A percentile compares a stretch with the other conserved stretches of the same genome.
phyloP scores from a whole-genome alignment of 2,113 vertebrate species.

The Silurus asotus region DNA sequence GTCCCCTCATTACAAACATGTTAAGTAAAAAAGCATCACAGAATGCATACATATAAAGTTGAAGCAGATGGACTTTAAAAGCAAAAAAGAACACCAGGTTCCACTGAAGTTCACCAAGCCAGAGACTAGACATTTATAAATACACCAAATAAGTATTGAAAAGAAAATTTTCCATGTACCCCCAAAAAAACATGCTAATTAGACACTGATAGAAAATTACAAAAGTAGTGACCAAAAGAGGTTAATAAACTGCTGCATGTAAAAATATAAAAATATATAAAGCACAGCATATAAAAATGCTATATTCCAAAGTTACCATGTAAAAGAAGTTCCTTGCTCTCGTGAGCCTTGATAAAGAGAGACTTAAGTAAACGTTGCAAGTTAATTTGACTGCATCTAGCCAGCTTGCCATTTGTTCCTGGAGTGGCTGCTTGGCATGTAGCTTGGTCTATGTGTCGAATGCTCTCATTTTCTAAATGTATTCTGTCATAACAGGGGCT shows the following conservation, averaged over 20 bases:
- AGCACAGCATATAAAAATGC: too few species aligned
- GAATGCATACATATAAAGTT: background rate
- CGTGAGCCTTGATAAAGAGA: background rate
- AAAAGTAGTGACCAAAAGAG: background rate
- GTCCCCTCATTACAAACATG: background rate
- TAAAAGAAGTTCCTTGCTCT: background rate
- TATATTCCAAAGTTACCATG: background rate
- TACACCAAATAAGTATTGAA: background rate
- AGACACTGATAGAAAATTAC: background rate
- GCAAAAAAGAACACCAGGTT: background rate
- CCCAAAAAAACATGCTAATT: background rate
- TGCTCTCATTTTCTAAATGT: background rate
- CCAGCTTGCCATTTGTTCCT: background rate
- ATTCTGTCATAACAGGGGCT: background rate
- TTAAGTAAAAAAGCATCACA: background rate
- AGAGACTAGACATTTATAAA: background rate
- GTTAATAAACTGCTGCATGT: too few species aligned
- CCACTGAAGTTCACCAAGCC: background rate
- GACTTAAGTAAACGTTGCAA: background rate
- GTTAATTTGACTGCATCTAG: background rate
- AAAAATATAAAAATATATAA: too few species aligned
- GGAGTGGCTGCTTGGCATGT: too few species aligned
- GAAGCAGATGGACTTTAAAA: background rate
- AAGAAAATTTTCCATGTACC: background rate
- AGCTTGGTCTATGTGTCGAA: background rate